Base-by-base conservation (phyloP, 2,888 invertebrate species). In the Calliphora vomitoria region DNA sequence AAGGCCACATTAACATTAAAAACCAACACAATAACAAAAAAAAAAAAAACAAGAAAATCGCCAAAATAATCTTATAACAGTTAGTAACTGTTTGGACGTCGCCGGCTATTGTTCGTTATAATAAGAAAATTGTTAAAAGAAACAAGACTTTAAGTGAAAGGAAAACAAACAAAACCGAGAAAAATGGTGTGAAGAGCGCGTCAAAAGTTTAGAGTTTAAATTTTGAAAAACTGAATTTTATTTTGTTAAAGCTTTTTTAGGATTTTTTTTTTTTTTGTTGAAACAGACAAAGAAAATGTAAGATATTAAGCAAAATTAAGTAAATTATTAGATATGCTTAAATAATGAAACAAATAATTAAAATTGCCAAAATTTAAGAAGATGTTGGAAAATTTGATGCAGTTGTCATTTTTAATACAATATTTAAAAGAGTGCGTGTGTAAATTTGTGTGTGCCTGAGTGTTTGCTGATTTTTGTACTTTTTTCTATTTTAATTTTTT, bases 51-150 rank as follows among this genome's bases (percentile, higher is more conserved):
- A 74, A 88, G 89, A 83, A 90, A 90, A 90, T 91, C 89, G 90
- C 91, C 91, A 91, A 90, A 90, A 85, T 79, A 87, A 89, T 91
- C 91, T 91, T 90, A 53, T 89, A 89, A 88, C 91, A 90, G 90
- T 92, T 91, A 92, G 92, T 92, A 91, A 92, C 91, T 91, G 91
- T 91, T 92, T 91, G 90, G 91, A 91, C 93, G 91, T 92, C 91
- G 92, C 91, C 90, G 91, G 89, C 88, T 89, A 90, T 90, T 90
- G 90, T 88, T 88, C 89, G 86, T 81, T 79, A 44, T 31, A 68
- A 81, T 47, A 74, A 82, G 71, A 58, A n/a, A 35, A 47, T 66
- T 0, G 2, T 44, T 15, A 13, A 38, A 66, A n/a, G 15, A 53
- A 55, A 20, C 62, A 50, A 25, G 11, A 44, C 20, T 74, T 55